Percentiles rank a stretch among this genome's conserved stretches.
phyloP scores from a whole-genome alignment of 2,888 invertebrate species.

The Drosophila monieri region DNA sequence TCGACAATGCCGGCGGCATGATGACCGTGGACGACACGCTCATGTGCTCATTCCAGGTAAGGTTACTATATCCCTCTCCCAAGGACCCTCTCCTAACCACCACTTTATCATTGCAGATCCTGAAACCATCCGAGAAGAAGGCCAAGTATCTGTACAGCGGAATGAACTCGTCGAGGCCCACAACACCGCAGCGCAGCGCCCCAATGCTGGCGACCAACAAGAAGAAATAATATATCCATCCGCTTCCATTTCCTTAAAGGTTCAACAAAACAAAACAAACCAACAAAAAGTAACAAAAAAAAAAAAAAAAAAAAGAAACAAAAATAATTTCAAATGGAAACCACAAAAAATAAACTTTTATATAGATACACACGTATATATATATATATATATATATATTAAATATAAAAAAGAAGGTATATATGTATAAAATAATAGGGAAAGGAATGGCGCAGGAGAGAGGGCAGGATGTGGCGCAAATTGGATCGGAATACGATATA shows the following conservation, averaged over 20 bases:
- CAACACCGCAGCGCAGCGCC: constrained; percentile 92
- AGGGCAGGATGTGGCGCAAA: not conserved
- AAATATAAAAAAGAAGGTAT: constrained; percentile 11
- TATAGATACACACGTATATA: constrained; percentile 47
- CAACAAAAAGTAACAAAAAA: not conserved
- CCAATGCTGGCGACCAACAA: constrained; percentile 84
- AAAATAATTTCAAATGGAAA: constrained; percentile 25
- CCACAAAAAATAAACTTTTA: constrained; percentile 58
- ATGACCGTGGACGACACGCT: constrained; percentile 99
- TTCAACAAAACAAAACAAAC: constrained; percentile 64
- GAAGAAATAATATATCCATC: constrained; percentile 84
- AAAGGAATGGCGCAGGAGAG: not conserved
- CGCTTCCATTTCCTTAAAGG: constrained; percentile 83
- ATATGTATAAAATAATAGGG: constrained; percentile 18
- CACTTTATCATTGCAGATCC: constrained; percentile 88
- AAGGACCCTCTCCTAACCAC: not conserved
- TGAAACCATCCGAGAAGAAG: constrained; percentile 99
- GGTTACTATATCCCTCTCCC: not conserved
- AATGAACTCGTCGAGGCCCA: constrained; percentile 93
- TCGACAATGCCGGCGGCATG: constrained; percentile 99
- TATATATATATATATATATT: constrained; percentile 16
- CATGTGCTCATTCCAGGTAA: constrained; percentile 99
- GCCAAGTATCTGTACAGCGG: constrained; percentile 99
- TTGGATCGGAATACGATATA: not conserved
- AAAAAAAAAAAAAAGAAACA: constrained; percentile 30